Evolutionary conservation across 2,888 invertebrate species (phyloP), one percentile per base, ranked within the genome.

Genomic region (Sceliomorpha sp.): DNA sequence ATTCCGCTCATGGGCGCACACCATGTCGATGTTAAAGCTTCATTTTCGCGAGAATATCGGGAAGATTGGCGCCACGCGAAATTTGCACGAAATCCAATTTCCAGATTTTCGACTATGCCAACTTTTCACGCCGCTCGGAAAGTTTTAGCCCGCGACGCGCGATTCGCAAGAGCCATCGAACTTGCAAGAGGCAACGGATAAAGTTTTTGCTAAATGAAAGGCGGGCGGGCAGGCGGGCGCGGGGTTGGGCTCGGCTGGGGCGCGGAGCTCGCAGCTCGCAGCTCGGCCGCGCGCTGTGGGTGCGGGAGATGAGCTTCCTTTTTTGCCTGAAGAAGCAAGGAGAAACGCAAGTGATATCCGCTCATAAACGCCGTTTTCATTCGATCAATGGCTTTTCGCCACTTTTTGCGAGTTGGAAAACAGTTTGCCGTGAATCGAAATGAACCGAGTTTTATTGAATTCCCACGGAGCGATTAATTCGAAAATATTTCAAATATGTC

Each of bases 21-120:
- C 56, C 10, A 32, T 45, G 56, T 51, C 48, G 62, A 53, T 69
- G 69, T 63, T 69, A 69, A 34, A 48, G 69, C 62, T 62, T 63
- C 62, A 69, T 69, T 69, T 68, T 63, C 40, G 37, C 51, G 14
- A 62, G 62, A 69, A 69, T 69, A 69, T 69, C 69, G 56, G 53
- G 47, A 69, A 69, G 69, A 69, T 69, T 69, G 62, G 62, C 55
- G 51, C 56, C 58, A 69, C 62, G 58, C 42, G 51, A 69, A 69
- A 69, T 69, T 62, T 63, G 47, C 47, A 58, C 62, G 47, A 47
- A 69, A 69, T 69, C 58, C 69, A 69, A 69, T 62, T 69, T 62
- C 51, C 58, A 69, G 62, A 69, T 69, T 69, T 68, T 69, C 69
- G 69, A 69, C 56, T 58, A 51, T 42, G 58, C 10, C 53, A 69